These are phyloP conservation scores for Drosophila tsacasi DNA, from an alignment of 1,140 invertebrate genomes.

Conservation along the genomic window DNA sequence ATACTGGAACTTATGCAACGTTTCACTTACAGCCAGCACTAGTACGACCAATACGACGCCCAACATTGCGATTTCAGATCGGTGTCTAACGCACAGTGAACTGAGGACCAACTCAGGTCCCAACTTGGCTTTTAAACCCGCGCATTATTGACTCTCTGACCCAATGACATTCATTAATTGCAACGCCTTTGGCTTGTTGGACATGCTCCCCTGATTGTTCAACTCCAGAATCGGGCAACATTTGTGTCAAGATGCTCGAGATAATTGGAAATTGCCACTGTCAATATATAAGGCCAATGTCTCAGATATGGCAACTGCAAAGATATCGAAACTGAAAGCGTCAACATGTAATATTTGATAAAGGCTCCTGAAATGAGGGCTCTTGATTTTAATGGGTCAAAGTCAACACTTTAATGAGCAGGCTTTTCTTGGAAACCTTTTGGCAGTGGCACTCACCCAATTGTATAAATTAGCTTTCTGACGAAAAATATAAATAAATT, in stretches of 20 bases:
- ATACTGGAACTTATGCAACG: not conserved
- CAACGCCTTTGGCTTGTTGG: constrained; percentile 44
- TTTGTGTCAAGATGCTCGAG: constrained; percentile 73
- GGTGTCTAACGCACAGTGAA: constrained; percentile 22
- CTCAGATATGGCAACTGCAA: constrained; percentile 14
- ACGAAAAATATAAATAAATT: not conserved
- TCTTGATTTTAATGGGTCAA: constrained; percentile 15
- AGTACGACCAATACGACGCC: constrained; percentile 15
- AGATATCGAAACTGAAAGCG: constrained; percentile 24
- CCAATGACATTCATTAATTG: constrained; percentile 65
- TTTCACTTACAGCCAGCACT: constrained; percentile 35
- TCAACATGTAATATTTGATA: constrained; percentile 9
- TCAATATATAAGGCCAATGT: constrained; percentile 64
- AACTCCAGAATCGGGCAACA: constrained; percentile 51
- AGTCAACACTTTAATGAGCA: not conserved
- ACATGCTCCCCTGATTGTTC: constrained; percentile 49
- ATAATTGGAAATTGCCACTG: constrained; percentile 62
- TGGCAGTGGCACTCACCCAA: not conserved
- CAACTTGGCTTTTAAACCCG: constrained; percentile 57
- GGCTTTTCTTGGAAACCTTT: not conserved
- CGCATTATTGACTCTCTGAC: constrained; percentile 35
- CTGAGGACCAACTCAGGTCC: constrained; percentile 16
- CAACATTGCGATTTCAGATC: constrained; percentile 26
- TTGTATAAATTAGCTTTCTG: not conserved
- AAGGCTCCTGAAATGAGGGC: not conserved